A percentile compares a stretch with the other conserved stretches of the same genome.
Conservation (phyloP, 2,113 vertebrate species). For the Notothenia rossii region DNA sequence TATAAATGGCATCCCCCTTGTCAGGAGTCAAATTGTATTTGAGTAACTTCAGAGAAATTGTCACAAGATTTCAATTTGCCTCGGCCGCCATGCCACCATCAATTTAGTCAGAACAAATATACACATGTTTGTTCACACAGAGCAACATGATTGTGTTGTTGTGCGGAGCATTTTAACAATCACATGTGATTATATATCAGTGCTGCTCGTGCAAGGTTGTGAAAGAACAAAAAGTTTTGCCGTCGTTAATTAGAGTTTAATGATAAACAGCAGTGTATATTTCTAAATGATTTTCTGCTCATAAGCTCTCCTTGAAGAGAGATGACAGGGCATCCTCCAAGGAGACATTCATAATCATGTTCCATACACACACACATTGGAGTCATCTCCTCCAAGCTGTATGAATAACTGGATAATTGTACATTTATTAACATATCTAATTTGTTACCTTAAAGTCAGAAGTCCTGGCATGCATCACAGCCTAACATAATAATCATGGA, state of each 20-base stretch:
- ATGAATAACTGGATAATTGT: conserved; percentile 52
- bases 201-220: conserved; percentile 72
- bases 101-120: conserved; percentile 90
- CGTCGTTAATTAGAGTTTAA: conserved; percentile 87
- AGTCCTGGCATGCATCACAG: background rate
- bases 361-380: conserved; percentile 82
- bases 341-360: conserved; percentile 95
- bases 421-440: conserved; percentile 34
- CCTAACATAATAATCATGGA: background rate
- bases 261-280: conserved; percentile 94
- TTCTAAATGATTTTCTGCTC: conserved; percentile 89
- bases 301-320: conserved; percentile 64
- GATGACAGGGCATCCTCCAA: conserved; percentile 89
- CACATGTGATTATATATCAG: conserved; percentile 83
- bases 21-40: conserved; percentile 98
- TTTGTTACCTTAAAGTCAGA: conserved; percentile 33
- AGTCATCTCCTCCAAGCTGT: conserved; percentile 77
- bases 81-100: conserved; percentile 87
- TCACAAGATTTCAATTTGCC: conserved; percentile 93
- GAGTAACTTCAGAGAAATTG: conserved; percentile 95
- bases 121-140: conserved; percentile 89
- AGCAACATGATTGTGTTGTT: conserved; percentile 86
- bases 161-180: conserved; percentile 85
- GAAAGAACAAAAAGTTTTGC: conserved; percentile 79
- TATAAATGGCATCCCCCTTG: conserved; percentile 94